Conservation (phyloP, 2,797 vertebrate species). For the Margarornis squamiger region DNA sequence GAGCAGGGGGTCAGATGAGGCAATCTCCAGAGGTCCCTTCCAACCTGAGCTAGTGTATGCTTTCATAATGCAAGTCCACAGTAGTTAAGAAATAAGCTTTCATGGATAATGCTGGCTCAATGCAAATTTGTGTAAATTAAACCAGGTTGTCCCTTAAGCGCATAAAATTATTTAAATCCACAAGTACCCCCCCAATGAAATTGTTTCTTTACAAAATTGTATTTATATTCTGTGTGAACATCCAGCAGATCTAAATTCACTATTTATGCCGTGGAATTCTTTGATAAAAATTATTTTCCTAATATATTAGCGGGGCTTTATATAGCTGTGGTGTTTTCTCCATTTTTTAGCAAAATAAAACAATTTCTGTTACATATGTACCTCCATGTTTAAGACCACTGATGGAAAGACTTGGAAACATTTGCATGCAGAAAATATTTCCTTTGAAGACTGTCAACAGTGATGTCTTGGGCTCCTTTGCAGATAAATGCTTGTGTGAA, state of each 20-base stretch:
- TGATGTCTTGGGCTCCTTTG: not conserved
- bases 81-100: not conserved
- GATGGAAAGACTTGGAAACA: not conserved
- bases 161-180: not conserved
- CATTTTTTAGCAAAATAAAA: not conserved
- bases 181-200: rapidly evolving
- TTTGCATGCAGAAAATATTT: not conserved
- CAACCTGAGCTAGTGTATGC: not conserved
- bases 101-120: not conserved
- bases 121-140: not conserved
- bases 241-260: not conserved
- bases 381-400: not conserved
- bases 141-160: not conserved
- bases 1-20: not conserved
- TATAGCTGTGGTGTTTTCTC: not conserved
- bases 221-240: not conserved
- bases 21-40: not conserved
- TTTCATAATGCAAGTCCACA: not conserved
- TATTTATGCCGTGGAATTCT: not conserved
- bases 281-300: not conserved
- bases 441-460: not conserved
- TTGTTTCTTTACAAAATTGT: not conserved
- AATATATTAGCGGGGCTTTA: not conserved
- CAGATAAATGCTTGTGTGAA: not conserved
- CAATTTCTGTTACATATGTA: rapidly evolving